These are phyloP conservation scores for Amblyjoppa fuscipennis DNA, from an alignment of 2,888 invertebrate genomes.

Conservation along the genomic window DNA sequence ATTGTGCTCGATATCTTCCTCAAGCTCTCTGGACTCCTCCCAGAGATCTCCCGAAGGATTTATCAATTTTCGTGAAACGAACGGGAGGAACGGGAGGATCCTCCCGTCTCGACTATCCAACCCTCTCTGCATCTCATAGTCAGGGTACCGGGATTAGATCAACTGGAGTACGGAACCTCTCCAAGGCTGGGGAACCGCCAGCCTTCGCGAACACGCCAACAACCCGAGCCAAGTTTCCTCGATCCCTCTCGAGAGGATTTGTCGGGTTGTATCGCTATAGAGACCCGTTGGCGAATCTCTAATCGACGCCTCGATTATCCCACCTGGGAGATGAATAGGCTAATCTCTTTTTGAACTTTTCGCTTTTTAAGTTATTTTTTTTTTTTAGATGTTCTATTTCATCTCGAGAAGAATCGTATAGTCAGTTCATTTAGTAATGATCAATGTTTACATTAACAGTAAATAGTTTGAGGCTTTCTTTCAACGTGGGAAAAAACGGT, in stretches of 20 bases:
- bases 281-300: slow-evolving; percentile 23
- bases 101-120: not conserved
- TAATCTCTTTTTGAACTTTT: not conserved
- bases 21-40: not conserved
- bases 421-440: not conserved
- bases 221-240: slow-evolving; percentile 2
- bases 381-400: not conserved
- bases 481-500: not conserved
- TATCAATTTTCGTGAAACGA: slow-evolving; percentile 42
- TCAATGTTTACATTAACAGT: not conserved
- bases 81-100: slow-evolving; percentile 7
- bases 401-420: not conserved
- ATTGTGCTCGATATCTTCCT: not conserved
- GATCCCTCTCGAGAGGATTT: slow-evolving; percentile 44
- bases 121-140: slow-evolving; percentile 24
- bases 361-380: not conserved
- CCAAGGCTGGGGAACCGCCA: not conserved
- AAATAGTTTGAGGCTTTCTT: not conserved
- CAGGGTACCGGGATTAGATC: slow-evolving; percentile 39
- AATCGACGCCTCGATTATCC: not conserved
- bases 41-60: slow-evolving; percentile 38
- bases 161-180: slow-evolving; percentile 5
- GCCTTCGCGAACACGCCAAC: slow-evolving; percentile 16
- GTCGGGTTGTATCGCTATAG: slow-evolving; percentile 27
- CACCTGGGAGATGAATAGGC: not conserved